Conservation (phyloP, 2,113 vertebrate species). For the Corythornis cristatus region DNA sequence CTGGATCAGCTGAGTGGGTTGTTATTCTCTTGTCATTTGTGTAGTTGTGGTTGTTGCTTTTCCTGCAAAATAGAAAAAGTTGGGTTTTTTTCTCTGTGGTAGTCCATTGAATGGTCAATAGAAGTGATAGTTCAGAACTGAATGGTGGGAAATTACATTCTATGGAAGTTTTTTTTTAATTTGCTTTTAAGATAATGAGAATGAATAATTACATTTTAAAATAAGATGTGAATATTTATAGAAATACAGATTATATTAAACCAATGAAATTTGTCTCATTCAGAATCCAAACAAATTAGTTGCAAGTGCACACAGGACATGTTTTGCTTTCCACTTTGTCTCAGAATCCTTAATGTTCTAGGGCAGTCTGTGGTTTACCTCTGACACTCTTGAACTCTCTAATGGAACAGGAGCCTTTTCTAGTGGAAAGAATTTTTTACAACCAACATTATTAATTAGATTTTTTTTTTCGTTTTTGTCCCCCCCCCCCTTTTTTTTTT, state of each 20-base stretch:
- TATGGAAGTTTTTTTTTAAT: neutral
- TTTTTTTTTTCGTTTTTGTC: neutral
- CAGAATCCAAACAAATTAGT: neutral
- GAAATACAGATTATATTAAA: neutral
- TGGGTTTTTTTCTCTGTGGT: rapidly evolving
- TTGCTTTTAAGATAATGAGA: neutral
- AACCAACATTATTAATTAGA: rapidly evolving
- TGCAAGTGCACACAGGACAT: neutral
- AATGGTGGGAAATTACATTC: neutral
- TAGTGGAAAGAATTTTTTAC: neutral
- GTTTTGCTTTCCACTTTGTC: neutral
- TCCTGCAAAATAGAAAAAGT: neutral
- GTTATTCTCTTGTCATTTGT: neutral
- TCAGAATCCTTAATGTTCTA: rapidly evolving
- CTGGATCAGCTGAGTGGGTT: neutral
- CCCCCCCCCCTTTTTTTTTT: neutral
- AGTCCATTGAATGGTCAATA: neutral
- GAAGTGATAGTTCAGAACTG: neutral
- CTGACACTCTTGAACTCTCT: neutral
- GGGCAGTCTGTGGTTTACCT: neutral
- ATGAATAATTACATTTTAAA: neutral
- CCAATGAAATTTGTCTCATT: neutral
- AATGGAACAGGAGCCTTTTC: neutral
- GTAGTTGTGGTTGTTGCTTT: neutral
- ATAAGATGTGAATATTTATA: neutral